Evolutionary conservation across 2,888 invertebrate species (phyloP), one percentile per base, ranked within the genome.

Genomic region (Mesoligia furuncula): DNA sequence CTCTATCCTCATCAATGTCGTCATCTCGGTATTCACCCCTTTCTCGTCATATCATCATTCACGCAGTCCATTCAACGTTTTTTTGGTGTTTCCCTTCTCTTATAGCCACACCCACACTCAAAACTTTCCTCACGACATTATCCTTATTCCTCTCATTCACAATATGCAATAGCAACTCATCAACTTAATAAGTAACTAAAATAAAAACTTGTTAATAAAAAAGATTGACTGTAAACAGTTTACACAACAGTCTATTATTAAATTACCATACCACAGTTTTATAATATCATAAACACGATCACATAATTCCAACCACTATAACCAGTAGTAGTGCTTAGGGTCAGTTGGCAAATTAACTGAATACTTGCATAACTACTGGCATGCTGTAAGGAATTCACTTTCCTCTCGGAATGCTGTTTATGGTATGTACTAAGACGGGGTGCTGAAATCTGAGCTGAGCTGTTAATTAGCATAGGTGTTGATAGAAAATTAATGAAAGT

Each of bases 391-490:
- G 90, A 88, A 93, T 93, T 92, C 93, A 92, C 94, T 94, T 95
- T 95, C 93, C 90, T 90, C 75, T 75, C 81, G 93, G 94, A 93
- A 95, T 95, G 92, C 79, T 81, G 91, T 88, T 89, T 86, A 90
- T 84, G 88, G 80, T 68, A 62, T 71, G 68, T 79, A 74, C 81
- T 79, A 70, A 78, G 77, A 75, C 67, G 15, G 36, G 45, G 71
- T 57, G 70, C 82, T 87, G 82, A 84, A 80, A 83, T 82, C 66
- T 79, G 62, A 87, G 75, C 73, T 54, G 36, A 77, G 67, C 66
- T 62, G 66, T 73, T 82, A 75, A 86, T 87, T 77, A 80, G 27
- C 70, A 54, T 71, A 61, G 27, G 36, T 42, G 59, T 24, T 57
- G 27, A 61, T 67, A 27, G 51, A 72, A 39, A 39, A 69, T 61